Evolutionary conservation across 2,888 invertebrate species (phyloP).

Genomic region (Incurvaria masculella): DNA sequence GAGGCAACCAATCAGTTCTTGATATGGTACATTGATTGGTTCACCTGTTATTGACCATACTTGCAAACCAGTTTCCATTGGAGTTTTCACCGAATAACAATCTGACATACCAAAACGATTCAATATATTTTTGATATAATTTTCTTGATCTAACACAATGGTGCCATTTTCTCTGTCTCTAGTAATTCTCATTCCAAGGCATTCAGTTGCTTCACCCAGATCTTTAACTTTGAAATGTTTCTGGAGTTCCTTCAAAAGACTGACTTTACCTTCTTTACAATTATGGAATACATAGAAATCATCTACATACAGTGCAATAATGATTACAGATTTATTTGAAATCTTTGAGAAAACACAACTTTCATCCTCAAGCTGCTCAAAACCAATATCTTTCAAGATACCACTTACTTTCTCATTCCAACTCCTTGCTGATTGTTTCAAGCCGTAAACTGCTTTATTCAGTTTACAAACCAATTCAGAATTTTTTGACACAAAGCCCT

Average conservation of each 20-base stretch:
- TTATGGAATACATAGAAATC: not conserved
- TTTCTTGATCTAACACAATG: not conserved
- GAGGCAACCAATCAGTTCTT: not conserved
- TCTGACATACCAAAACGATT: conserved; percentile 1
- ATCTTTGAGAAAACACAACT: not conserved
- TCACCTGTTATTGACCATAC: not conserved
- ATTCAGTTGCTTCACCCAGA: not conserved
- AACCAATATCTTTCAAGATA: not conserved
- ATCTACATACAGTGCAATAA: conserved; percentile 1
- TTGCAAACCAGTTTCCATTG: not conserved
- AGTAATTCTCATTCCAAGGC: too few relatives aligned
- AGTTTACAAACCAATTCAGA: conserved; percentile 1
- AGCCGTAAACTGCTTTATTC: conserved; percentile 17
- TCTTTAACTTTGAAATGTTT: conserved; percentile 1
- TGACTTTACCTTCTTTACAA: not conserved
- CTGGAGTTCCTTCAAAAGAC: not conserved
- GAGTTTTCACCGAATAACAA: not conserved
- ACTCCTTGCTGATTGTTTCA: conserved; percentile 15
- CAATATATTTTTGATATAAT: not conserved
- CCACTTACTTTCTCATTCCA: conserved; percentile 8
- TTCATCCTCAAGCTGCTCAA: not conserved
- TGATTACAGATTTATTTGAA: not conserved
- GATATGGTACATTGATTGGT: not conserved
- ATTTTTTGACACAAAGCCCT: conserved; percentile 9
- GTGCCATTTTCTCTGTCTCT: not conserved